Base-by-base conservation (phyloP, 1,140 invertebrate genomes). In the Hypothenemus hampei region DNA sequence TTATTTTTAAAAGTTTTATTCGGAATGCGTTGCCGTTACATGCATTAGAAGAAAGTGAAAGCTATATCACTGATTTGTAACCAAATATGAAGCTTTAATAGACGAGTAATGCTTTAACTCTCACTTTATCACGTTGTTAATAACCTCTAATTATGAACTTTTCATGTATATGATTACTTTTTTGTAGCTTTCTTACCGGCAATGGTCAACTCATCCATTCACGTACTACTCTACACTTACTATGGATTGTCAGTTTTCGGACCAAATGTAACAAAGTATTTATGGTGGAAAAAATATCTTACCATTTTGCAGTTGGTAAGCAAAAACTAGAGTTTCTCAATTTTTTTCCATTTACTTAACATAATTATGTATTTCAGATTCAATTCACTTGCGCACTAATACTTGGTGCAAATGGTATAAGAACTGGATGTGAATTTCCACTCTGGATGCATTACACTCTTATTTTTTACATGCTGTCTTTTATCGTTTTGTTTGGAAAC, bases 281-380 rank as follows among this genome's bases (percentile, higher is more conserved):
- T 95, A 1, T 94, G 91, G 90, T 97, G 91, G 91, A 97, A 97
- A 71, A 92, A 89, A 67, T 93, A 95, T 68, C 78, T 96, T 40
- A 97, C 93, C 0, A 85, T 87, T 44, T 73, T 93, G 20, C 91
- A 93, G 69, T 67, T 84, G 73, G 80, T 80, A 72, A 72, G 62
- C 60, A 46, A 21, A 26, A 31, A 31, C 26, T 31, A 16, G 2
- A 13, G 4, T 19, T 26, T n/a, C n/a, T n/a, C n/a, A n/a, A n/a
- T n/a, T n/a, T n/a, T n/a, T n/a, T n/a, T n/a, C n/a, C n/a, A n/a
- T n/a, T n/a, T n/a, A n/a, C n/a, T n/a, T n/a, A n/a, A n/a, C n/a
- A n/a, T n/a, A n/a, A n/a, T n/a, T n/a, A n/a, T n/a, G n/a, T 57
- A 45, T 51, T 69, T 65, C 68, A 81, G 81, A 85, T 91, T 59